These are phyloP conservation scores for Idaea dimidiata DNA, from an alignment of 2,888 invertebrate species.

Conservation along the genomic window DNA sequence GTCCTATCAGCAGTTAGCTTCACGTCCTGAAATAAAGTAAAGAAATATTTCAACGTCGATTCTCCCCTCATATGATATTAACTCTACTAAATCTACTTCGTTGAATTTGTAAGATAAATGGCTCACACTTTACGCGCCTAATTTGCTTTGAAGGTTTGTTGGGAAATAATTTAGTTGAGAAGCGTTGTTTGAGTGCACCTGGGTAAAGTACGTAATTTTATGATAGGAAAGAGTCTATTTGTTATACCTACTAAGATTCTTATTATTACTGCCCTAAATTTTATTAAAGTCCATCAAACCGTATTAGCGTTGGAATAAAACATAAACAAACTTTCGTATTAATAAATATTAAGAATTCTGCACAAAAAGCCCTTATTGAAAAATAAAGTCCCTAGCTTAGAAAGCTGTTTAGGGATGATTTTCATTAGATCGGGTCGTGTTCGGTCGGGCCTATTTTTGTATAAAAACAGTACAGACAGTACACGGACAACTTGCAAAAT, in stretches of 20 bases:
- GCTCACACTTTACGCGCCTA: background rate
- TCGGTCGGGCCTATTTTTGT: too few species aligned
- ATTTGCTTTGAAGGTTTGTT: background rate
- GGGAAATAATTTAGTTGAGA: background rate
- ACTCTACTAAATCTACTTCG: constrained; percentile 5
- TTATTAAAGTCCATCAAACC: background rate
- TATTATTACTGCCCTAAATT: background rate
- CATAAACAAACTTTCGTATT: constrained; percentile 7
- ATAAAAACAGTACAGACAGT: too few species aligned
- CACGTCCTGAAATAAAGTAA: constrained; percentile 47
- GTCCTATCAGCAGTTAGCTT: constrained; percentile 53
- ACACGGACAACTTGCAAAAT: too few species aligned
- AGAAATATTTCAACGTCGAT: background rate
- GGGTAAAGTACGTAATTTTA: background rate
- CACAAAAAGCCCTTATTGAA: too few species aligned
- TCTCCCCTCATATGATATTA: background rate
- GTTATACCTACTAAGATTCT: background rate
- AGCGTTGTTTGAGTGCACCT: background rate
- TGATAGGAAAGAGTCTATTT: background rate
- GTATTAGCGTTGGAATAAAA: background rate
- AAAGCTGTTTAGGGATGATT: too few species aligned
- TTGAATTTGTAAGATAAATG: background rate
- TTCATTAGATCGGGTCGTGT: too few species aligned
- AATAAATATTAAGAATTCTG: too few species aligned
- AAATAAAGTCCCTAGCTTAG: too few species aligned